Conservation (phyloP, 2,888 invertebrate species). For the Venusia cambrica region DNA sequence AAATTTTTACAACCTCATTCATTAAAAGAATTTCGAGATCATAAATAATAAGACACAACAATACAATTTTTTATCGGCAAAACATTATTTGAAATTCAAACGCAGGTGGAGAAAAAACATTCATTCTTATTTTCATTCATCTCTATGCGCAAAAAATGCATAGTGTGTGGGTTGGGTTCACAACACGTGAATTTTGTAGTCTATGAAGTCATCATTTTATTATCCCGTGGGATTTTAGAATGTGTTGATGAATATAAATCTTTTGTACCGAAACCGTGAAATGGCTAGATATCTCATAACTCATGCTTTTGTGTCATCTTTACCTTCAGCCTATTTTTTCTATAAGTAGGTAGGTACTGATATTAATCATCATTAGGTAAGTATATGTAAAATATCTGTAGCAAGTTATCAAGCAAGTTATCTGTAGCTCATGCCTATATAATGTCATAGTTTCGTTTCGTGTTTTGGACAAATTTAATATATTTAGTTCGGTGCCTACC, state of each 20-base stretch:
- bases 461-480: too few species aligned
- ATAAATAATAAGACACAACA: conserved; percentile 71
- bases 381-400: too few species aligned
- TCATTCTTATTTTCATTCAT: conserved; percentile 52
- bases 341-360: too few species aligned
- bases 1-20: conserved; percentile 29
- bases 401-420: too few species aligned
- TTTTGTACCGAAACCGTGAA: conserved; percentile 42
- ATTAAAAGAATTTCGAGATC: conserved; percentile 42
- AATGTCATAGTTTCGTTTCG: too few species aligned
- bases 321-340: too few species aligned
- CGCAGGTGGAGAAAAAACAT: conserved; percentile 64
- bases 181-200: conserved; percentile 40
- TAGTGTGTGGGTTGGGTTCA: conserved; percentile 26
- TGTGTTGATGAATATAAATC: conserved; percentile 51
- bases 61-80: conserved; percentile 73
- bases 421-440: too few species aligned
- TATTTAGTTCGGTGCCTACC: too few species aligned
- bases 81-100: conserved; percentile 42
- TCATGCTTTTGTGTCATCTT: conserved; percentile 16
- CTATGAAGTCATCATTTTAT: conserved; percentile 67
- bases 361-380: too few species aligned
- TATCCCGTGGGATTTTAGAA: conserved; percentile 64
- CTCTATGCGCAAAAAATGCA: conserved; percentile 49
- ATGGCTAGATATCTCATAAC: conserved; percentile 26